Percentiles rank a stretch among this genome's conserved stretches.
These are phyloP conservation scores for Gymnobelideus leadbeateri DNA, from an alignment of 2,113 vertebrate genomes.

Conservation along the genomic window DNA sequence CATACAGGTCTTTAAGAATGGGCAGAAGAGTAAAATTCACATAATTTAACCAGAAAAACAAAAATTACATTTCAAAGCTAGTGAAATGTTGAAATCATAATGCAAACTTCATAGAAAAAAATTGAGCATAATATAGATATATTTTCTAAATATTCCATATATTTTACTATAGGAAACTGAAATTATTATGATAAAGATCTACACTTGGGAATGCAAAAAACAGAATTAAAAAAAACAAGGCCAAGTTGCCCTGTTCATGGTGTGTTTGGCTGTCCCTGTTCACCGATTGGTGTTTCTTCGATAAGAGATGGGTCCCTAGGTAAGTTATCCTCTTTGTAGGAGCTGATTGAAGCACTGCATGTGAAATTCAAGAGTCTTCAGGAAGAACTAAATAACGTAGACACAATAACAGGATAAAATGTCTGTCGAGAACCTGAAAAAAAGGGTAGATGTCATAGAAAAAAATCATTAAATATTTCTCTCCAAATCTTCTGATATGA, in stretches of 20 bases:
- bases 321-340: constrained; percentile 67
- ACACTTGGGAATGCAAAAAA: constrained; percentile 51
- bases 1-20: background rate
- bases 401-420: constrained; percentile 71
- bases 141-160: constrained; percentile 6
- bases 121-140: constrained; percentile 18
- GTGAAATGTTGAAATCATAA: constrained; percentile 42
- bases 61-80: background rate
- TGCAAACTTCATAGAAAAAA: background rate
- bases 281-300: constrained; percentile 57
- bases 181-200: constrained; percentile 43
- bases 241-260: constrained; percentile 48
- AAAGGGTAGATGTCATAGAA: constrained; percentile 73
- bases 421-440: constrained; percentile 67
- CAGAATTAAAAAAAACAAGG: constrained; percentile 24
- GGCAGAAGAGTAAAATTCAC: background rate
- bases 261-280: constrained; percentile 31
- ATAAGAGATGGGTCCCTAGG: constrained; percentile 65
- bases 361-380: constrained; percentile 65
- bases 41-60: background rate
- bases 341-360: constrained; percentile 61
- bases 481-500: constrained; percentile 63
- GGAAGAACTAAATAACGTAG: constrained; percentile 63
- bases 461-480: constrained; percentile 70
- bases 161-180: constrained; percentile 43